Evolutionary conservation across 2,113 vertebrate genomes (phyloP).

Genomic region (Archocentrus centrarchus): DNA sequence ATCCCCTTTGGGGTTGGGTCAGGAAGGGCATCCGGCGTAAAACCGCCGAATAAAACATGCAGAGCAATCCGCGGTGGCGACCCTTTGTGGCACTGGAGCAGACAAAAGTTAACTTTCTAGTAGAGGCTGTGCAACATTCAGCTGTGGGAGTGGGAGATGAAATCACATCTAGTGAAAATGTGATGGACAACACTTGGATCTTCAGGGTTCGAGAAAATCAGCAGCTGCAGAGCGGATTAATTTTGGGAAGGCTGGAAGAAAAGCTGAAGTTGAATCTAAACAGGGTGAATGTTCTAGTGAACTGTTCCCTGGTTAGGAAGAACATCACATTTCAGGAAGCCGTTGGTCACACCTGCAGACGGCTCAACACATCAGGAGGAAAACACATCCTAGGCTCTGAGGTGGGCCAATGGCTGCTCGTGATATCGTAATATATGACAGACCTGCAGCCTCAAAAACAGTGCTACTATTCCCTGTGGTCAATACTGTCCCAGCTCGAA

Average conservation of each 20-base stretch:
- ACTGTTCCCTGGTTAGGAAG: not conserved
- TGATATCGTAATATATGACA: not conserved
- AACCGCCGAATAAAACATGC: no score
- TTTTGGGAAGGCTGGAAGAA: not conserved
- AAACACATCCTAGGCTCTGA: not conserved
- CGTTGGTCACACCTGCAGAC: not conserved
- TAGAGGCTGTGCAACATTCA: not conserved
- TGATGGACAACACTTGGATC: not conserved
- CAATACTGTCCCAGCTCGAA: not conserved
- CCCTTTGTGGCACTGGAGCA: not conserved
- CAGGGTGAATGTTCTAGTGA: not conserved
- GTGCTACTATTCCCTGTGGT: not conserved
- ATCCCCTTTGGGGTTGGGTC: not conserved
- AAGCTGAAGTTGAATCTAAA: constrained; percentile 5
- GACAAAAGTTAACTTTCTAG: not conserved
- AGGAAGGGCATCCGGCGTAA: not conserved
- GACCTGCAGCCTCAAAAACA: not conserved
- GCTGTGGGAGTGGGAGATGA: not conserved
- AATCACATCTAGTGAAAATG: constrained; percentile 2
- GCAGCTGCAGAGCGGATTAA: not conserved
- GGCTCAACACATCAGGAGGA: not conserved
- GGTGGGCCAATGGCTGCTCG: not conserved
- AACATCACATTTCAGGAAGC: not conserved
- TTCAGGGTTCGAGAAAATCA: not conserved
- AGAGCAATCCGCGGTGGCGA: not conserved